Conservation (phyloP, 2,113 vertebrate species). For the Clupea harengus region DNA sequence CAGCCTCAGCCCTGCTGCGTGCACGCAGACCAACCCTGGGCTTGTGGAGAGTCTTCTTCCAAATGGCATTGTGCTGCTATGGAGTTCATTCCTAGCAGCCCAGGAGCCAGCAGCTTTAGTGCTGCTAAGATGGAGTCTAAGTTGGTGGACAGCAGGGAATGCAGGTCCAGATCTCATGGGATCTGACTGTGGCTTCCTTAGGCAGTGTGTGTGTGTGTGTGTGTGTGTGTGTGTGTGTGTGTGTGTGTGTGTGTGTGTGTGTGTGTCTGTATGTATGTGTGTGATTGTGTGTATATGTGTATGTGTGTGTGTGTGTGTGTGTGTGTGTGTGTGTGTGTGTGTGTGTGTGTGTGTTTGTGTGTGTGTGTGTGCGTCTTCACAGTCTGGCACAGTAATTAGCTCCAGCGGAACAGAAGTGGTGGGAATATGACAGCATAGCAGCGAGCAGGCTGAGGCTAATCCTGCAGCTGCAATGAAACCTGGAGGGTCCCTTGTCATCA, state of each 20-base stretch:
- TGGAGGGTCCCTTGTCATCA: not conserved
- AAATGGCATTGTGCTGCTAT: not conserved
- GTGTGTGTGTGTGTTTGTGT: not conserved
- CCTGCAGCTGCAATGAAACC: not conserved
- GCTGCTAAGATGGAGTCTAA: not conserved
- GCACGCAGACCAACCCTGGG: not conserved
- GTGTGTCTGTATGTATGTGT: not conserved
- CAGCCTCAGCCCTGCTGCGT: not conserved
- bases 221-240: not conserved
- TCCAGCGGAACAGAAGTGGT: not conserved
- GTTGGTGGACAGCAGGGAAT: not conserved
- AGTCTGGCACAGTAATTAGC: conserved; percentile 3
- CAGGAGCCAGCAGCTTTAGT: not conserved
- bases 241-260: not conserved
- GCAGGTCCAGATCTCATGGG: not conserved
- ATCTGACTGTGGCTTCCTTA: not conserved
- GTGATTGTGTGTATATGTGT: not conserved
- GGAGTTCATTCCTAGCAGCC: not conserved
- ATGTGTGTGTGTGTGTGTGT: not conserved
- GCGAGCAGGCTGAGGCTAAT: not conserved
- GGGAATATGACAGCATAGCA: not conserved
- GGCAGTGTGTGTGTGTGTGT: not conserved
- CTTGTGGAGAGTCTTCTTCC: not conserved
- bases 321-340: not conserved
- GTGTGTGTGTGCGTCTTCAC: not conserved